Percentiles rank a stretch among this genome's conserved stretches.
Evolutionary conservation across 2,888 invertebrate genomes (phyloP).

Genomic region (Sarcophaga carnaria): DNA sequence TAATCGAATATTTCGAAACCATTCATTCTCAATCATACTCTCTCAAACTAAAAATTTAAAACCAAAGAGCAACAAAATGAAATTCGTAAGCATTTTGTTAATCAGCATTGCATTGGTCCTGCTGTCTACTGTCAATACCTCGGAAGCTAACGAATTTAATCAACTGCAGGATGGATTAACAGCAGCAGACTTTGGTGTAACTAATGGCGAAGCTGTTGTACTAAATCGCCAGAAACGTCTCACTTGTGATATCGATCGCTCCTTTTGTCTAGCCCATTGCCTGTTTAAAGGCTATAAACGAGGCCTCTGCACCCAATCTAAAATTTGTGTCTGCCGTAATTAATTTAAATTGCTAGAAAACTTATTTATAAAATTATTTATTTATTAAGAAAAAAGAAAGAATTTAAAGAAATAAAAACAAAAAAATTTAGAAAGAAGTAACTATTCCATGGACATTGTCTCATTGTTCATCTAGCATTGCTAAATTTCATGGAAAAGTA

Average conservation of each 20-base stretch:
- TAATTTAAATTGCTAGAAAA: neutral
- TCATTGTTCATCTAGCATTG: too few species aligned
- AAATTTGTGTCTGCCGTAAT: conserved; percentile 17
- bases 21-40: neutral
- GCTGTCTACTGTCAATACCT: neutral
- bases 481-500: too few species aligned
- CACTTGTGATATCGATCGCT: neutral
- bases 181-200: neutral
- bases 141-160: neutral
- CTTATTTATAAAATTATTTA: neutral
- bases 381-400: neutral
- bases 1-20: neutral
- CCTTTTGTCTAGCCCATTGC: conserved; percentile 5
- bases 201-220: neutral
- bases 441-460: too few species aligned
- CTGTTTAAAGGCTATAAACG: neutral
- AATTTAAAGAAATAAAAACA: too few species aligned
- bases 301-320: neutral
- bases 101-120: neutral
- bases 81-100: neutral
- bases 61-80: conserved; percentile 1
- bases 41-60: neutral
- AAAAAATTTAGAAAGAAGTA: too few species aligned
- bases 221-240: conserved; percentile 11
- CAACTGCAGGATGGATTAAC: too few species aligned